Evolutionary conservation across 2,888 invertebrate species (phyloP).

Genomic region (Lithophane leautieri): DNA sequence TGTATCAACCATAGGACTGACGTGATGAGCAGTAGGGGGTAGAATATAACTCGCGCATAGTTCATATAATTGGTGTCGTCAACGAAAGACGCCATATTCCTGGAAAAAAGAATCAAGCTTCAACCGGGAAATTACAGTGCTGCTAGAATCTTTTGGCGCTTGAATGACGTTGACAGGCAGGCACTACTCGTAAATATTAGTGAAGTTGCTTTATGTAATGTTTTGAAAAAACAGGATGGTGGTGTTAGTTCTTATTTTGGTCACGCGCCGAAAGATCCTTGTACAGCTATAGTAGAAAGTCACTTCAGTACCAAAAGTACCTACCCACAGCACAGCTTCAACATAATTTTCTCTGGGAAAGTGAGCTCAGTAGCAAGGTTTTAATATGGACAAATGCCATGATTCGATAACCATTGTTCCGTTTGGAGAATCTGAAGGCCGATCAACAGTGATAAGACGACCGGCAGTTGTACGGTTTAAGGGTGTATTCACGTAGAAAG

Average conservation of each 20-base stretch:
- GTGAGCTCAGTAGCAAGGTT: neutral
- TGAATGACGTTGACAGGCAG: no score
- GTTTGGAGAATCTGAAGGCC: neutral
- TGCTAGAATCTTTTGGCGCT: neutral
- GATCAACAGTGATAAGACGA: neutral
- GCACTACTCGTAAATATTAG: neutral
- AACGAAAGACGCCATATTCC: slow-evolving; percentile 70
- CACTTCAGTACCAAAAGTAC: no score
- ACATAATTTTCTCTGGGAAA: no score
- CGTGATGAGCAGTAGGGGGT: slow-evolving; percentile 74
- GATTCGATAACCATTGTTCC: neutral
- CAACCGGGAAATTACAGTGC: neutral
- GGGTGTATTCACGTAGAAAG: no score
- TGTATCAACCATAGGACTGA: slow-evolving; percentile 78
- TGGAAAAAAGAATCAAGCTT: slow-evolving; percentile 48
- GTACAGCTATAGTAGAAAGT: no score
- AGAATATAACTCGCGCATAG: slow-evolving; percentile 71
- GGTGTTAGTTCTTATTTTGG: no score
- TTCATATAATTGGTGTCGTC: slow-evolving; percentile 60
- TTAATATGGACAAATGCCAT: neutral
- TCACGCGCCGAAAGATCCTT: no score
- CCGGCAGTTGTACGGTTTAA: neutral
- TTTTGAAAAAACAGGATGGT: neutral
- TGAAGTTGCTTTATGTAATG: neutral
- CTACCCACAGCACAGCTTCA: no score